phyloP scores from a whole-genome alignment of 2,113 vertebrate genomes.

The Calypte anna region DNA sequence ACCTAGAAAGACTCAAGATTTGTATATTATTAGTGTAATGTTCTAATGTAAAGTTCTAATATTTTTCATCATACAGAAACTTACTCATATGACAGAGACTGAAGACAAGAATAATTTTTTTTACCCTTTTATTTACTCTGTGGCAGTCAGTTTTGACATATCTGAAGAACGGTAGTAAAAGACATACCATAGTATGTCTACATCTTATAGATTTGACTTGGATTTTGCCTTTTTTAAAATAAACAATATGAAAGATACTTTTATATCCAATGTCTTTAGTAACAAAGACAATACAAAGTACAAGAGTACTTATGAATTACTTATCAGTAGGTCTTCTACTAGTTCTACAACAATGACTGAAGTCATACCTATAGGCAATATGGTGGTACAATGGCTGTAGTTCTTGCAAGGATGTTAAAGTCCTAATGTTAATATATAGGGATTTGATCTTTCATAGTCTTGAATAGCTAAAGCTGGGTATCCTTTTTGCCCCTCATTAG shows the following conservation, averaged over 20 bases:
- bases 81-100: not conserved
- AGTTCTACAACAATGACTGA: too few relatives aligned
- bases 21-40: not conserved
- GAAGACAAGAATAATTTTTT: not conserved
- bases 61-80: not conserved
- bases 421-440: too few relatives aligned
- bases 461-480: too few relatives aligned
- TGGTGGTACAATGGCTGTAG: too few relatives aligned
- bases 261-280: not conserved
- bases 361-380: too few relatives aligned
- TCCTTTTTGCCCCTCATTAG: too few relatives aligned
- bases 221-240: not conserved
- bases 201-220: not conserved
- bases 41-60: not conserved
- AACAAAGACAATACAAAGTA: not conserved
- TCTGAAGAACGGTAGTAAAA: not conserved
- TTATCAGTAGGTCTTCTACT: too few relatives aligned
- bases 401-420: too few relatives aligned
- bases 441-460: too few relatives aligned
- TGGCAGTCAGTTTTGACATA: not conserved
- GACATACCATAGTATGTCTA: not conserved
- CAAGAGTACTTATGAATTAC: not conserved
- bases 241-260: not conserved
- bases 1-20: not conserved
- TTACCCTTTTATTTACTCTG: not conserved